Percentiles rank a stretch among this genome's conserved stretches.
phyloP scores from a whole-genome alignment of 2,797 vertebrate species.

The Myoxocephalus aenaeus region DNA sequence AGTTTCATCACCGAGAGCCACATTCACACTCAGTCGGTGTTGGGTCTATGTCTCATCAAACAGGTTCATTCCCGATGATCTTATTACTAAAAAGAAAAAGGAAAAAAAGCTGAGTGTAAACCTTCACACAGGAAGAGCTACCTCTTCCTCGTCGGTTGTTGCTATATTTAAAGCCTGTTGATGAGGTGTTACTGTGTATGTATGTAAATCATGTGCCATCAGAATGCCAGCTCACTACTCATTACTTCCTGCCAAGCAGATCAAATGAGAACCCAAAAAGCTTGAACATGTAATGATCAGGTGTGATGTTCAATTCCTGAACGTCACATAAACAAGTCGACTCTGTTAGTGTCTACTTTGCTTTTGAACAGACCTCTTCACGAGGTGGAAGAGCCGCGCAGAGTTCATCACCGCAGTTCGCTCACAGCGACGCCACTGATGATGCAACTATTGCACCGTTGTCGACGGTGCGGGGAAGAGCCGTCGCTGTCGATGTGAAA shows the following conservation, averaged over 20 bases:
- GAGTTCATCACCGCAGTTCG: conserved; percentile 26
- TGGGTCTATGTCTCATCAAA: neutral
- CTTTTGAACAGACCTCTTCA: conserved; percentile 23
- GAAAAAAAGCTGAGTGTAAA: neutral
- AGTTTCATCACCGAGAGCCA: neutral
- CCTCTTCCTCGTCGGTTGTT: neutral
- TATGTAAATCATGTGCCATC: neutral
- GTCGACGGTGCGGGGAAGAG: conserved; percentile 17
- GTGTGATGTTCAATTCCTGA: neutral
- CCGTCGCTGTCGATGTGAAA: conserved; percentile 8
- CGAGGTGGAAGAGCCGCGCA: conserved; percentile 34
- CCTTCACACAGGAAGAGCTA: neutral
- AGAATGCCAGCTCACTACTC: conserved; percentile 19
- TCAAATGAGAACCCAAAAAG: neutral
- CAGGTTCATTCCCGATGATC: neutral
- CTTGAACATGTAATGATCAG: conserved; percentile 29
- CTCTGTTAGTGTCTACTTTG: conserved; percentile 4
- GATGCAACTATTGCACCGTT: conserved; percentile 49
- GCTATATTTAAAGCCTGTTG: neutral
- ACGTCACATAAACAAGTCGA: neutral
- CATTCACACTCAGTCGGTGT: neutral
- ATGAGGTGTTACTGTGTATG: neutral
- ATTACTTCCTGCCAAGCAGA: conserved; percentile 17
- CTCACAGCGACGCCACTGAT: conserved; percentile 29
- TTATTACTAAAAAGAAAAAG: neutral